A percentile compares a stretch with the other conserved stretches of the same genome.
Evolutionary conservation across 2,113 vertebrate genomes (phyloP).

Genomic region (Holacanthus passer): DNA sequence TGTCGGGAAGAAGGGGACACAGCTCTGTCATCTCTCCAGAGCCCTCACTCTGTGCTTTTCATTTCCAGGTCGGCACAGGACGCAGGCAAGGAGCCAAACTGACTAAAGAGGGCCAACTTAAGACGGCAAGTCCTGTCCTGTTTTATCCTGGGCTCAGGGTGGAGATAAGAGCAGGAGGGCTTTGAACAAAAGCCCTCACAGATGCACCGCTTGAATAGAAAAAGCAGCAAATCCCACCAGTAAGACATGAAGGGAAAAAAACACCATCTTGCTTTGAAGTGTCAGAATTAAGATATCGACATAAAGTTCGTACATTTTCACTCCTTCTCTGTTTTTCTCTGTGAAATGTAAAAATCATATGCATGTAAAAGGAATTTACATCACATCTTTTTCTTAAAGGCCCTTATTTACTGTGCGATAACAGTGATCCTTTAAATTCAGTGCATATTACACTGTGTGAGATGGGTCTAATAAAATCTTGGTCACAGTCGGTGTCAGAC

Average conservation of each 20-base stretch:
- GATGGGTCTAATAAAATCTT: not conserved
- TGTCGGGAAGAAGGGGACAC: conserved; percentile 59
- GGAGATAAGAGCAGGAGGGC: conserved; percentile 56
- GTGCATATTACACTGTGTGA: not conserved
- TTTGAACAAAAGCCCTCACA: conserved; percentile 49
- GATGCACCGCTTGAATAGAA: conserved; percentile 48
- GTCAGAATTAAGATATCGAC: conserved; percentile 25
- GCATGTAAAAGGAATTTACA: not conserved
- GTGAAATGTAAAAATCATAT: conserved; percentile 6
- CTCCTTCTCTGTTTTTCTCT: not conserved
- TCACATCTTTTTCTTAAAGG: not conserved
- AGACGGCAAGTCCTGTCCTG: conserved; percentile 56
- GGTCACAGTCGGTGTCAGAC: not conserved
- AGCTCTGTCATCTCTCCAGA: conserved; percentile 66
- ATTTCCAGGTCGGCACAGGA: conserved; percentile 70
- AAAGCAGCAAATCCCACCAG: conserved; percentile 41
- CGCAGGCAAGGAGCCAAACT: conserved; percentile 62
- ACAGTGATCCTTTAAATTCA: not conserved
- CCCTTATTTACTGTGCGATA: not conserved
- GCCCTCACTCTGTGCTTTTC: conserved; percentile 52
- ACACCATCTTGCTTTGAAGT: conserved; percentile 26
- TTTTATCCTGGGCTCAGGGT: conserved; percentile 58
- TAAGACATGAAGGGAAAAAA: conserved; percentile 33
- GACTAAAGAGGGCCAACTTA: conserved; percentile 62
- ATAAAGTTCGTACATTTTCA: conserved; percentile 22